phyloP scores from a whole-genome alignment of 2,888 invertebrate species.

The Acrobasis suavella region DNA sequence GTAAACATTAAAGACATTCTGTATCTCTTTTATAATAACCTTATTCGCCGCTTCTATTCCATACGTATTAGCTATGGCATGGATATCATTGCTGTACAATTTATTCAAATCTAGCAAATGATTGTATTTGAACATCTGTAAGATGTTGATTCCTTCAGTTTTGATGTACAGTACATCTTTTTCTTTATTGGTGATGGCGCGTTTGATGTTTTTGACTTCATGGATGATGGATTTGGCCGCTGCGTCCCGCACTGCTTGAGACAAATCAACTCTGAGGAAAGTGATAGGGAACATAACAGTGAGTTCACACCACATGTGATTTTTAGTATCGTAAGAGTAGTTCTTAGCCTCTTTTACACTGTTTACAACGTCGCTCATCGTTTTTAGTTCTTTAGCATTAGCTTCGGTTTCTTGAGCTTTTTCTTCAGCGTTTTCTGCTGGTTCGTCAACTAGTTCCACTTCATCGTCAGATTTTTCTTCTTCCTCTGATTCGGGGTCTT shows the following conservation, averaged over 20 bases:
- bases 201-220: conserved; percentile 90
- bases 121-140: conserved; percentile 93
- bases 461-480: conserved; percentile 80
- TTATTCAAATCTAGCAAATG: conserved; percentile 90
- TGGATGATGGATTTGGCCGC: conserved; percentile 89
- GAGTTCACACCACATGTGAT: conserved; percentile 93
- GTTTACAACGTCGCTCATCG: conserved; percentile 65
- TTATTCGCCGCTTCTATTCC: conserved; percentile 98
- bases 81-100: conserved; percentile 96
- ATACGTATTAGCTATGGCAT: conserved; percentile 93
- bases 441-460: conserved; percentile 55
- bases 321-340: conserved; percentile 89
- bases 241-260: conserved; percentile 86
- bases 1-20: conserved; percentile 98
- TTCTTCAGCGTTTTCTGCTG: conserved; percentile 55
- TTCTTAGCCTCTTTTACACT: conserved; percentile 74
- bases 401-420: conserved; percentile 49
- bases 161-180: conserved; percentile 86
- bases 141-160: conserved; percentile 97
- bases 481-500: conserved; percentile 84
- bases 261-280: conserved; percentile 85
- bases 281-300: conserved; percentile 85
- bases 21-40: conserved; percentile 96
- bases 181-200: conserved; percentile 91
- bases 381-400: conserved; percentile 51